A percentile compares a stretch with the other conserved stretches of the same genome.
phyloP scores from a whole-genome alignment of 2,888 invertebrate genomes.

The Monoplex corrugatus region DNA sequence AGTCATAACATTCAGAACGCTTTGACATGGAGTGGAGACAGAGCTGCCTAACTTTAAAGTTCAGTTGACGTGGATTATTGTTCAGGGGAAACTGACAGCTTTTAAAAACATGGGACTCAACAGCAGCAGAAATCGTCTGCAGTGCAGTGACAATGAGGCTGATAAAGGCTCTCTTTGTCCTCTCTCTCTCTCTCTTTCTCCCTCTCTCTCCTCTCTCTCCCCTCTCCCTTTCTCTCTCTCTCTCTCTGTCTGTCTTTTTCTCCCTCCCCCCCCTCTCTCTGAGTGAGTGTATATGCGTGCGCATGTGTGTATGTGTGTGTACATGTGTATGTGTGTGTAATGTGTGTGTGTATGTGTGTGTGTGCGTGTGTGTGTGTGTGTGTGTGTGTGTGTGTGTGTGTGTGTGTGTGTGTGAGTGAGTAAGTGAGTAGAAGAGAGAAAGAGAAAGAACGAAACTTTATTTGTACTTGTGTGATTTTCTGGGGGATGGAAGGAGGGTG shows the following conservation, averaged over 20 bases:
- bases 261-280: background rate
- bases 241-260: background rate
- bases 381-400: background rate
- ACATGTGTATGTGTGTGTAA: slow-evolving; percentile 7
- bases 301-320: background rate
- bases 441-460: no score
- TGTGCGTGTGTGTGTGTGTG: background rate
- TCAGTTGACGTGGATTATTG: no score
- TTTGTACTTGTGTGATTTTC: background rate
- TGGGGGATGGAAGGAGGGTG: background rate
- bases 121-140: no score
- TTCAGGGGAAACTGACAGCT: no score
- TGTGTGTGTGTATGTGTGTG: background rate
- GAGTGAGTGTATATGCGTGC: background rate
- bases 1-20: no score
- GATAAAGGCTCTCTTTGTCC: background rate
- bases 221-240: background rate
- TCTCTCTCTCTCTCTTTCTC: background rate
- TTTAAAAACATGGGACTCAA: no score
- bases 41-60: no score
- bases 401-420: background rate
- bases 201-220: background rate
- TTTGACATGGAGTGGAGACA: no score
- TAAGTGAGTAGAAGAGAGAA: background rate
- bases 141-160: no score